A percentile compares a stretch with the other conserved stretches of the same genome.
These are phyloP conservation scores for Diarsia mendica DNA, from an alignment of 2,888 invertebrate genomes.

Conservation along the genomic window DNA sequence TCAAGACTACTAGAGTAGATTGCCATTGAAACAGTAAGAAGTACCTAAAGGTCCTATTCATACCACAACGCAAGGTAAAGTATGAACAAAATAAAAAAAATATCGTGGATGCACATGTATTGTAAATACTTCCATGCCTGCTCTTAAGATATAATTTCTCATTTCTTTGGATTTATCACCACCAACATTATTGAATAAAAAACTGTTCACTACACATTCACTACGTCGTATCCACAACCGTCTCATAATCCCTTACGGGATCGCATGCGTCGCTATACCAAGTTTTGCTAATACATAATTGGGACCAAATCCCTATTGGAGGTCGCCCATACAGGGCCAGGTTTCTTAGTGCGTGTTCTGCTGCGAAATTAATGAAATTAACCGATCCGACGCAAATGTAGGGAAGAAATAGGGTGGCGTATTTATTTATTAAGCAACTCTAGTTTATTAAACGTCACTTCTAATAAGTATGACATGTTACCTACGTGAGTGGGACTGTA, in stretches of 20 bases:
- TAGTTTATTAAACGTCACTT: constrained; percentile 69
- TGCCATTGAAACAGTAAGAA: neutral
- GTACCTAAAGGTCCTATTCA: neutral
- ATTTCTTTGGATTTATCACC: neutral
- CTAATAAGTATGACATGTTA: constrained; percentile 64
- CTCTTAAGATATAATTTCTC: neutral
- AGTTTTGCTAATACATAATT: constrained; percentile 88
- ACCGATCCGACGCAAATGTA: constrained; percentile 80
- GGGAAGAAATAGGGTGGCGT: constrained; percentile 72
- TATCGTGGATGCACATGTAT: neutral
- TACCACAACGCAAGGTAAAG: neutral
- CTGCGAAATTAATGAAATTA: constrained; percentile 88
- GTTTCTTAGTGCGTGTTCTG: constrained; percentile 86
- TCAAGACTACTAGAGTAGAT: neutral
- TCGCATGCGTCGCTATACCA: constrained; percentile 81
- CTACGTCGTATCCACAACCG: constrained; percentile 58
- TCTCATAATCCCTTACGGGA: constrained; percentile 77
- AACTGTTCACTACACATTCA: constrained; percentile 19
- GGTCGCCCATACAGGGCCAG: constrained; percentile 81
- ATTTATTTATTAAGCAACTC: constrained; percentile 69
- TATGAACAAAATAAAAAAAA: neutral
- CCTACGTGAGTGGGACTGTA: constrained; percentile 23
- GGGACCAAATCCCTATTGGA: constrained; percentile 88
- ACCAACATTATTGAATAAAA: neutral
- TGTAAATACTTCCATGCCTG: neutral